Evolutionary conservation across 2,797 vertebrate genomes (phyloP).

Genomic region (Apodemus agrarius): DNA sequence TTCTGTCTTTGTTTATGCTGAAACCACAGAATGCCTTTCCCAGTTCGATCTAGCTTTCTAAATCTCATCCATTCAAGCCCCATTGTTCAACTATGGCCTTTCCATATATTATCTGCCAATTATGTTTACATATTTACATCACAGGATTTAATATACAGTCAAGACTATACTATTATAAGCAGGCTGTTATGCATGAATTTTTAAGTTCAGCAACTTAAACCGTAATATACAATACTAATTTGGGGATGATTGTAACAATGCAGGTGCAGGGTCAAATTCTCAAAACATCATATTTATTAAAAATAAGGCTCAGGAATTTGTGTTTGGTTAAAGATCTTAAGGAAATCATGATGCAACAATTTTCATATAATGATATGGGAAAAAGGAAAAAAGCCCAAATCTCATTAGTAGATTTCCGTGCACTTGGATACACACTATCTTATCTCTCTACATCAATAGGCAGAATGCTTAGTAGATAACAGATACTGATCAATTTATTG

Average conservation of each 20-base stretch:
- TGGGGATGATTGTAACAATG: neutral
- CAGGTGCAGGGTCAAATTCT: neutral
- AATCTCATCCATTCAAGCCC: neutral
- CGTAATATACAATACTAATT: neutral
- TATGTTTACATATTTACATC: neutral
- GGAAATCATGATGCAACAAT: neutral
- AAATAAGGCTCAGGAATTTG: neutral
- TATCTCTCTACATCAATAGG: conserved; percentile 1
- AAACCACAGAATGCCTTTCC: neutral
- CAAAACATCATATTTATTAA: neutral
- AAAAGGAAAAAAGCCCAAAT: neutral
- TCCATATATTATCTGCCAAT: neutral
- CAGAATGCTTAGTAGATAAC: neutral
- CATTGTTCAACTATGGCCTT: neutral
- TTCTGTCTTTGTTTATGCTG: neutral
- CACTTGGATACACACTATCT: neutral
- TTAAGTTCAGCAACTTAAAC: conserved; percentile 30
- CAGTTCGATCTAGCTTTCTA: neutral
- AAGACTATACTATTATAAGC: conserved; percentile 8
- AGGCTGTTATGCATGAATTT: conserved; percentile 6
- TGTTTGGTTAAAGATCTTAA: neutral
- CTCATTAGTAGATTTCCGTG: neutral
- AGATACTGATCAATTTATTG: neutral
- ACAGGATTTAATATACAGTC: neutral
- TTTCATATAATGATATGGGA: neutral